Percentiles rank a stretch among this genome's conserved stretches.
phyloP scores from a whole-genome alignment of 2,888 invertebrate genomes.

The Thalpophila matura region DNA sequence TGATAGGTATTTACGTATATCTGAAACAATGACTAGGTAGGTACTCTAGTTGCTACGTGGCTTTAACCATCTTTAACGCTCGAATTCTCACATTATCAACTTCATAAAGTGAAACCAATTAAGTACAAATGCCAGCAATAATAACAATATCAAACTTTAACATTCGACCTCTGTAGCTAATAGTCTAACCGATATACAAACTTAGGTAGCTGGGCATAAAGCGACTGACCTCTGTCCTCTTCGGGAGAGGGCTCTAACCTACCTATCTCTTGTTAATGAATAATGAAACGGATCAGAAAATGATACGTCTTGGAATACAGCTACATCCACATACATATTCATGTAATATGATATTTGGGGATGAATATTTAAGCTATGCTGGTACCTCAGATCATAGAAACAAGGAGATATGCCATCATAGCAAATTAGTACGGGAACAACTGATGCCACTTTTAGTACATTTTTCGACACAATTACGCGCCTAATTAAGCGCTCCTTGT shows the following conservation, averaged over 20 bases:
- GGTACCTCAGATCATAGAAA: slow-evolving; percentile 4
- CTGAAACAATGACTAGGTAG: no score
- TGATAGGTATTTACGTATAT: no score
- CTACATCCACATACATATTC: slow-evolving; percentile 31
- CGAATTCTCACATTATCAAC: background rate
- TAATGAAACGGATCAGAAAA: slow-evolving; percentile 61
- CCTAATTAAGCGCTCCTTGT: no score
- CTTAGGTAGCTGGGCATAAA: slow-evolving; percentile 14
- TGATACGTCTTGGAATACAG: slow-evolving; percentile 38
- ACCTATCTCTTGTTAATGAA: slow-evolving; percentile 58
- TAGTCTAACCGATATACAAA: slow-evolving; percentile 3
- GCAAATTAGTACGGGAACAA: no score
- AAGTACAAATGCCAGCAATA: background rate
- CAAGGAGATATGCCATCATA: no score
- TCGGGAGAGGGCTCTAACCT: slow-evolving; percentile 32
- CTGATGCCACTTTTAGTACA: no score
- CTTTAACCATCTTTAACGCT: no score
- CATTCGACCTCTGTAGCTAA: slow-evolving; percentile 23
- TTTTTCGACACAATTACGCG: no score
- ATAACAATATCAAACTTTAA: slow-evolving; percentile 14
- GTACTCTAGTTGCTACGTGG: no score
- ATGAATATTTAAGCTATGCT: slow-evolving; percentile 35
- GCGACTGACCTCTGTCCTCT: slow-evolving; percentile 22
- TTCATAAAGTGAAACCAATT: slow-evolving; percentile 13
- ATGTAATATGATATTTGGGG: slow-evolving; percentile 22